These are phyloP conservation scores for Sigmodon hispidus DNA, from an alignment of 2,113 vertebrate species.

Conservation along the genomic window DNA sequence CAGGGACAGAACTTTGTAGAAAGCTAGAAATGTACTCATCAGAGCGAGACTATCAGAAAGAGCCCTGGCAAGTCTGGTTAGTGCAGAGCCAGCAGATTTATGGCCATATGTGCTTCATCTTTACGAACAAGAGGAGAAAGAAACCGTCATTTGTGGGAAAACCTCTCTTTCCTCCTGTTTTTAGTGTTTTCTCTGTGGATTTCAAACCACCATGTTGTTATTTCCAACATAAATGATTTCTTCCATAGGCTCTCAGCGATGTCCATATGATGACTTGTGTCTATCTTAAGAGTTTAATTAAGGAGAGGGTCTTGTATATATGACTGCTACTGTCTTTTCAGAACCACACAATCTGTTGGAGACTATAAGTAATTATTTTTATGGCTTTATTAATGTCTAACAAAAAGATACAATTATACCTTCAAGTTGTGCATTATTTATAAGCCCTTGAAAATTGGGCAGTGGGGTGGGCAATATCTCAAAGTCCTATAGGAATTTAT, in stretches of 20 bases:
- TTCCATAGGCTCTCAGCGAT: background rate
- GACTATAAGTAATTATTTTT: background rate
- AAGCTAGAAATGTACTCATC: conserved; percentile 37
- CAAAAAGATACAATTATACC: background rate
- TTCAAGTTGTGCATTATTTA: conserved; percentile 33
- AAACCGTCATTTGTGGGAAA: conserved; percentile 34
- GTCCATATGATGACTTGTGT: background rate
- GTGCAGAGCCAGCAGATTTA: conserved; percentile 39
- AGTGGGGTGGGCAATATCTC: background rate
- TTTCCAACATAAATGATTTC: conserved; percentile 33
- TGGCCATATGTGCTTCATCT: conserved; percentile 4
- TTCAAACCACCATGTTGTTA: conserved; percentile 21
- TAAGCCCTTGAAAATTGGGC: background rate
- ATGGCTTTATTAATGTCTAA: background rate
- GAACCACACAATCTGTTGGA: background rate
- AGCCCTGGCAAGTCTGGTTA: conserved; percentile 35
- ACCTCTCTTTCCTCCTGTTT: conserved; percentile 31
- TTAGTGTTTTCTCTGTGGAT: conserved; percentile 14
- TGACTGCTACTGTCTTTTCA: background rate
- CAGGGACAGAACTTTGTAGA: background rate
- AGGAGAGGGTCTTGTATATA: background rate
- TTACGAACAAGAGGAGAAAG: conserved; percentile 42
- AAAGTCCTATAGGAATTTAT: background rate
- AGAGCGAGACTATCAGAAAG: conserved; percentile 35
- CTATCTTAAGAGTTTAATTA: background rate